A percentile compares a stretch with the other conserved stretches of the same genome.
Evolutionary conservation across 2,797 vertebrate species (phyloP).

Genomic region (Allobates femoralis): DNA sequence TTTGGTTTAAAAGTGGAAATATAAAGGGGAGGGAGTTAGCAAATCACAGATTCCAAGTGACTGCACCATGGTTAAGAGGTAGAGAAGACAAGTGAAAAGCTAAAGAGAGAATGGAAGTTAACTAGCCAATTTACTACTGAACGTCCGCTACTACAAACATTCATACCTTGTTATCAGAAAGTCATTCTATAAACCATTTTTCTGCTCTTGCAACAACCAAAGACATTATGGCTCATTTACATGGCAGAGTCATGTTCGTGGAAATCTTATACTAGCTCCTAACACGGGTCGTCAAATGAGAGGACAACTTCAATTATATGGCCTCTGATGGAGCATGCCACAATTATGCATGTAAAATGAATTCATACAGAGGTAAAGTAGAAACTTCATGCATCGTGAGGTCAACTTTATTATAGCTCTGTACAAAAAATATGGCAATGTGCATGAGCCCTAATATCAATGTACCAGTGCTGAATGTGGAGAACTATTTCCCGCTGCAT

Average conservation of each 20-base stretch:
- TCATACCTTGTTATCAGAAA: neutral
- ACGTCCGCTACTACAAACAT: neutral
- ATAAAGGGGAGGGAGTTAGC: neutral
- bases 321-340: neutral
- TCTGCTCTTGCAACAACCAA: too few species aligned
- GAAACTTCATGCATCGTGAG: neutral
- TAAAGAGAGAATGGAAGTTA: neutral
- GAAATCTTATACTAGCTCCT: too few species aligned
- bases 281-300: too few species aligned
- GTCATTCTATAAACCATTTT: neutral
- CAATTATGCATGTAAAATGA: neutral
- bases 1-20: neutral
- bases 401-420: neutral
- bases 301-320: neutral
- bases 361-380: too few species aligned
- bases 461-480: neutral
- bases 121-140: neutral
- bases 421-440: neutral
- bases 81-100: neutral
- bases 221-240: neutral
- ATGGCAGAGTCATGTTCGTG: neutral
- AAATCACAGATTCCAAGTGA: neutral
- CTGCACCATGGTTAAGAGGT: neutral
- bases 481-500: neutral
- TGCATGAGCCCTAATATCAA: neutral